A percentile compares a stretch with the other conserved stretches of the same genome.
Conservation (phyloP, 2,888 invertebrate genomes). For the Eilema griseolum region DNA sequence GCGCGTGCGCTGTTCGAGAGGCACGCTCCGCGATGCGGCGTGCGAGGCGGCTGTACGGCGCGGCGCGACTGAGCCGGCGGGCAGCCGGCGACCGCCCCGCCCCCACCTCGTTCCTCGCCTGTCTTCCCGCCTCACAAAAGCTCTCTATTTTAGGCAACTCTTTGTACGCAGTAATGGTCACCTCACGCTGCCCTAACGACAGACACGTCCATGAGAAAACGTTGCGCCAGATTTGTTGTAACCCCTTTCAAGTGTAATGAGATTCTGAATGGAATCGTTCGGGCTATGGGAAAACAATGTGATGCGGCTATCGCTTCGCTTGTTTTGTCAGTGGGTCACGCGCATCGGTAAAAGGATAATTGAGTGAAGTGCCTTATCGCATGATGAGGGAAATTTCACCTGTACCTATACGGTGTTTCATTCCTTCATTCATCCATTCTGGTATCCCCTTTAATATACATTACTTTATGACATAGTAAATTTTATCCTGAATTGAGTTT, state of each 20-base stretch:
- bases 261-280: constrained; percentile 84
- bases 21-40: constrained; percentile 73
- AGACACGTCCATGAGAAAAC: constrained; percentile 86
- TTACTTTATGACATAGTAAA: neutral
- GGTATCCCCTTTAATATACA: neutral
- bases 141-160: constrained; percentile 87
- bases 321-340: constrained; percentile 82
- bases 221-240: constrained; percentile 84
- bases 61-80: constrained; percentile 85
- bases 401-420: constrained; percentile 6
- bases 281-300: constrained; percentile 84
- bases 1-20: constrained; percentile 72
- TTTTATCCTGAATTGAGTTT: neutral
- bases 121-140: constrained; percentile 85
- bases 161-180: constrained; percentile 86
- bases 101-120: constrained; percentile 75
- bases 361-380: constrained; percentile 49
- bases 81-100: constrained; percentile 82
- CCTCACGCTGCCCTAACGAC: constrained; percentile 87
- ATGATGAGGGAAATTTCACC: constrained; percentile 37
- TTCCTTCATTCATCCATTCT: neutral
- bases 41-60: constrained; percentile 82
- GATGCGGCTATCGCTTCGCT: constrained; percentile 64
- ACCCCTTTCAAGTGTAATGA: constrained; percentile 84
- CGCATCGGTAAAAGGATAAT: constrained; percentile 60